Base-by-base conservation (phyloP, 2,113 vertebrate genomes). In the Leptodactylus fuscus region DNA sequence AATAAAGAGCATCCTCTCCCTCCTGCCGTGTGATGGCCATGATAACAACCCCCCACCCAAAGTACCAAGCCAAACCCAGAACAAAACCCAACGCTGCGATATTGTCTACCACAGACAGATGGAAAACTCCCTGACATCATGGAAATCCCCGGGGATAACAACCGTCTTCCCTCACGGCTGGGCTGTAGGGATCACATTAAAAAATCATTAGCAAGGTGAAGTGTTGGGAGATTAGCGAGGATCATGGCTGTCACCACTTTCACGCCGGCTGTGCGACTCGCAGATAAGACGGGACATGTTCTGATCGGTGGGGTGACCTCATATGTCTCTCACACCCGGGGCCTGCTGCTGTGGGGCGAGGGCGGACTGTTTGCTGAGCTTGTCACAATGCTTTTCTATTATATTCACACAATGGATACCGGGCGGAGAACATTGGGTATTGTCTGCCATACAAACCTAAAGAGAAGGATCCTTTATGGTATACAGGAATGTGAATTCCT, bases 251-350 rank as follows among this genome's bases (percentile, higher is more conserved):
- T 82, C 81, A 82, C 32, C 48, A 53, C 48, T 82, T 41, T 41
- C 71, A 74, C 5, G 15, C 32, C 27, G 67, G 48, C 36, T 82
- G 46, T 71, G 32, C 32, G 16, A 20, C 70, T 34, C 27, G 24
- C 20, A 46, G 82, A 77, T 85, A 12, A 29, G 55, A 77, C 22
- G 58, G 58, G 73, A 69, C 82, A 51, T 51, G 82, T 78, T 77
- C 44, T 38, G 16, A 46, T 20, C 38, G 20, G 13, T n/a, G 29
- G 51, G 81, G 51, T 84, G 71, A 84, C 53, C 82, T 84, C 82
- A 84, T 74, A 29, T 8, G 5, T 69, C 53, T 27, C 82, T 49
- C 82, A 32, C 82, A 55, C 58, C 20, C 58, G 1, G 15, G n/a
- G 53, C 11, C 11, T 2, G n/a, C 11, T 2, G n/a, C n/a, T 6